A percentile compares a stretch with the other conserved stretches of the same genome.
phyloP scores from a whole-genome alignment of 30 jellyfish, hydroid and myxozoan species.

The Sanderia malayensis region DNA sequence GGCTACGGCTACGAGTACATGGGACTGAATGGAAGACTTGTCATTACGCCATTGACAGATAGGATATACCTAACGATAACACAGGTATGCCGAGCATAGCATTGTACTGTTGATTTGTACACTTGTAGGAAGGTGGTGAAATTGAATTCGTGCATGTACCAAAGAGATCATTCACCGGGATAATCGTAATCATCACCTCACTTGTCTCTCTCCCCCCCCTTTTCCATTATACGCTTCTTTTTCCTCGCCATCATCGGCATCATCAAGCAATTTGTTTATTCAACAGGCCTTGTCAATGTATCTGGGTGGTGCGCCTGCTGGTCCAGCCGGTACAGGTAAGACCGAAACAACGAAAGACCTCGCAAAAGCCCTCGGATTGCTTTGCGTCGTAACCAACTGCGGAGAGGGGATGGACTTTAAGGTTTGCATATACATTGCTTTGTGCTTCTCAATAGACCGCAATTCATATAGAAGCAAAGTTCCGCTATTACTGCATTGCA shows the following conservation, averaged over 20 bases:
- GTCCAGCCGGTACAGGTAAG: slow-evolving; percentile 99
- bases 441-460: too few species aligned
- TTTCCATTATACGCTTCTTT: not conserved
- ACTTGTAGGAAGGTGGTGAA: too few species aligned
- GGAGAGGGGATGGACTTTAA: slow-evolving; percentile 99
- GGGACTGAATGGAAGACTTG: slow-evolving; percentile 98
- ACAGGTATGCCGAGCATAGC: too few species aligned
- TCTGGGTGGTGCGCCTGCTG: slow-evolving; percentile 99
- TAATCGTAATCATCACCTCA: too few species aligned
- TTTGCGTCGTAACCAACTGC: slow-evolving; percentile 95
- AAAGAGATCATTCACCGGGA: too few species aligned
- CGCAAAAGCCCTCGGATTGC: slow-evolving; percentile 98
- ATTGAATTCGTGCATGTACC: too few species aligned
- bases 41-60: slow-evolving; percentile 98
- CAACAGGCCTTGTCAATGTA: slow-evolving; percentile 93
- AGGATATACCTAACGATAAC: slow-evolving; percentile 90
- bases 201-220: too few species aligned
- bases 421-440: too few species aligned
- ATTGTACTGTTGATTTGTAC: too few species aligned
- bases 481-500: too few species aligned
- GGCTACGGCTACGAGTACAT: slow-evolving; percentile 98
- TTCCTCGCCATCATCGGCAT: not conserved
- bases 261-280: not conserved
- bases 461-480: too few species aligned
- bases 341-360: slow-evolving; percentile 92